Evolutionary conservation across 2,797 vertebrate genomes (phyloP).

Genomic region (Kryptopterus vitreolus): DNA sequence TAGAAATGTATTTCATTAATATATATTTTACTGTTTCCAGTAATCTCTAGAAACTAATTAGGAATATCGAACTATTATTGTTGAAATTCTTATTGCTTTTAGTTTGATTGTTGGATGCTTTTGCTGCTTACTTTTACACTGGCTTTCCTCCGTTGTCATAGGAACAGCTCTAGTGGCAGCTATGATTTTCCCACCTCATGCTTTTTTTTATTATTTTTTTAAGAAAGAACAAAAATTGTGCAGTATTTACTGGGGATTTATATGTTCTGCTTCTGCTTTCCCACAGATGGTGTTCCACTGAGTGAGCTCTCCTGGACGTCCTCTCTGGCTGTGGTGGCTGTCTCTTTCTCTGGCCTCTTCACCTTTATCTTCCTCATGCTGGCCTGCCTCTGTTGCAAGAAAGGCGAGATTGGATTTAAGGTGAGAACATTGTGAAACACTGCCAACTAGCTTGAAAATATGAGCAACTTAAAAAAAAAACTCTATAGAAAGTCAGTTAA

Average conservation of each 20-base stretch:
- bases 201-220: not conserved
- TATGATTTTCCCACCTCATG: not conserved
- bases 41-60: not conserved
- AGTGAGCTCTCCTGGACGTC: slow-evolving; percentile 83
- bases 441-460: not conserved
- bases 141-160: not conserved
- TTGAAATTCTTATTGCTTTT: too few species aligned
- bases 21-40: not conserved
- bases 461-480: too few species aligned
- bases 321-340: slow-evolving; percentile 78
- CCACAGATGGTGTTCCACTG: slow-evolving; percentile 75
- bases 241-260: not conserved
- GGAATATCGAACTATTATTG: too few species aligned
- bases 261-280: slow-evolving; percentile 27
- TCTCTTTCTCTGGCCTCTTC: slow-evolving; percentile 84
- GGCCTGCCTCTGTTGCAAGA: slow-evolving; percentile 87
- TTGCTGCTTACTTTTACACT: not conserved
- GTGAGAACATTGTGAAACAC: slow-evolving; percentile 63
- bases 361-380: slow-evolving; percentile 85
- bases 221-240: not conserved
- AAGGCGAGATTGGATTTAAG: slow-evolving; percentile 86
- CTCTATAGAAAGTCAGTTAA: too few species aligned
- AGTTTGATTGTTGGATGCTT: not conserved
- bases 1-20: not conserved
- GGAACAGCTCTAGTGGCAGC: not conserved